phyloP scores from a whole-genome alignment of 2,113 vertebrate genomes.

The Larimichthys polyactis region DNA sequence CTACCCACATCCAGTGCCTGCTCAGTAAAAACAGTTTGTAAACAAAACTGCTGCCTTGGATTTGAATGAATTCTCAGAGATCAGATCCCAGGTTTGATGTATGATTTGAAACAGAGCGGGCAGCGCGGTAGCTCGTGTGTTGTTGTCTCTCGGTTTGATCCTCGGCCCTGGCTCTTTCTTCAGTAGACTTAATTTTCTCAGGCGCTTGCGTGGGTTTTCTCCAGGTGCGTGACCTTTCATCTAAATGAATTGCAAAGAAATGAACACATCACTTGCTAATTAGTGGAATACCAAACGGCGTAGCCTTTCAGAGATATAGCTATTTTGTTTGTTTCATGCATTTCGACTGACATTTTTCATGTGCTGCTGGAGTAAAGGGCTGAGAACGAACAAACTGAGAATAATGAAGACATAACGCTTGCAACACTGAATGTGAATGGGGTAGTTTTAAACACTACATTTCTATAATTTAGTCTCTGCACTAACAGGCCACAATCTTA shows the following conservation, averaged over 20 bases:
- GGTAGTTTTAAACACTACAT: constrained; percentile 35
- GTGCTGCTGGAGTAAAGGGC: not conserved
- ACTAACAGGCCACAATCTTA: constrained; percentile 47
- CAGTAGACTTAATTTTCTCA: constrained; percentile 14
- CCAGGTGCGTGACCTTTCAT: constrained; percentile 39
- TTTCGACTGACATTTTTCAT: constrained; percentile 33
- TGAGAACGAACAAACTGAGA: not conserved
- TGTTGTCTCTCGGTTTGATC: constrained; percentile 28
- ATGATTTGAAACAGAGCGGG: constrained; percentile 26
- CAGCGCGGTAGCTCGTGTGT: not conserved
- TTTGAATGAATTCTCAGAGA: constrained; percentile 35
- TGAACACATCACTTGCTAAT: constrained; percentile 32
- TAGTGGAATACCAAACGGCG: constrained; percentile 9
- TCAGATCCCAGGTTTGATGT: constrained; percentile 42
- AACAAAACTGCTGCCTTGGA: constrained; percentile 42
- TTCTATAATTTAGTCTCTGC: constrained; percentile 48
- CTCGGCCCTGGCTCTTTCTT: not conserved
- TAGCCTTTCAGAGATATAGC: not conserved
- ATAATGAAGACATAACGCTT: constrained; percentile 30
- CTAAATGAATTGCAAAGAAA: constrained; percentile 34
- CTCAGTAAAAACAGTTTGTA: constrained; percentile 36
- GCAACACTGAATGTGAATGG: constrained; percentile 25
- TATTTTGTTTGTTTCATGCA: constrained; percentile 36
- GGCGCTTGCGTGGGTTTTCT: constrained; percentile 36
- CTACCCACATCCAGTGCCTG: constrained; percentile 4